phyloP scores from a whole-genome alignment of 2,888 invertebrate species.

The Pseudococcus longispinus region DNA sequence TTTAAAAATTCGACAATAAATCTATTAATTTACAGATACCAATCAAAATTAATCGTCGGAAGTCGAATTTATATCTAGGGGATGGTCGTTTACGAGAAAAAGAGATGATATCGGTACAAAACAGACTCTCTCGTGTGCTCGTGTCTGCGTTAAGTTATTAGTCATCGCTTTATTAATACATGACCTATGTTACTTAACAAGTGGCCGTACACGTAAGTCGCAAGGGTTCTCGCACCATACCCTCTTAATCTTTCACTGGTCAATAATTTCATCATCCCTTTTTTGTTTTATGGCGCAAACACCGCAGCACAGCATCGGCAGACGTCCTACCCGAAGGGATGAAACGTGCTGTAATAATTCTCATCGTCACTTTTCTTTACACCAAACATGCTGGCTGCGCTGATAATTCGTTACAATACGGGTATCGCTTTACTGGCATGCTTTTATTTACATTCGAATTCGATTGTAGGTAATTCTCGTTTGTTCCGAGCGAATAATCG shows the following conservation, averaged over 20 bases:
- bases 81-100: not conserved
- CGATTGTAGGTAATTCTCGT: no score
- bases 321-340: not conserved
- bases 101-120: not conserved
- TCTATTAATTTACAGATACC: not conserved
- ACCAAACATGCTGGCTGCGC: not conserved
- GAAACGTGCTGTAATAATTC: not conserved
- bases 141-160: not conserved
- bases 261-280: conserved; percentile 6
- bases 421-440: not conserved
- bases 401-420: conserved; percentile 1
- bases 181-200: not conserved
- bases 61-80: not conserved
- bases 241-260: conserved; percentile 1
- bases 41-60: not conserved
- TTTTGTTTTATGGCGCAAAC: not conserved
- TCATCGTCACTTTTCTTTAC: not conserved
- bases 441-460: not conserved
- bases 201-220: not conserved
- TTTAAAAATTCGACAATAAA: not conserved
- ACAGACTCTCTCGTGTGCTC: not conserved
- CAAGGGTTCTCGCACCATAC: not conserved
- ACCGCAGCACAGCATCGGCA: no score
- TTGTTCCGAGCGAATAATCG: not conserved
- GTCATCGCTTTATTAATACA: conserved; percentile 1